Evolutionary conservation across 2,113 vertebrate genomes (phyloP).

Genomic region (Vidua macroura): DNA sequence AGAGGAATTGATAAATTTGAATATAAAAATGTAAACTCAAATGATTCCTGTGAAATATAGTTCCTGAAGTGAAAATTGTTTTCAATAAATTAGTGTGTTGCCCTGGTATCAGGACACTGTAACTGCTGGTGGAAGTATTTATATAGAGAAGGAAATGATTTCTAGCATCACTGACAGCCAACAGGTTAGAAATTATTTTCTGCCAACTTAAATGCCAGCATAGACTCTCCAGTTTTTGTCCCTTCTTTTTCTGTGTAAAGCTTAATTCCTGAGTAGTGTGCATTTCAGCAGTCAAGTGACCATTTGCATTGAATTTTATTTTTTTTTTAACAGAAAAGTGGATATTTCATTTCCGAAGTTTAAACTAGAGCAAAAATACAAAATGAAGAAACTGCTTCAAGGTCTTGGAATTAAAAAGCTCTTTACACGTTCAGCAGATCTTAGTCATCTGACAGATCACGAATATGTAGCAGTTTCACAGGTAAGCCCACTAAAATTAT

Average conservation of each 20-base stretch:
- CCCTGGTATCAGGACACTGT: neutral
- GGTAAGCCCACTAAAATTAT: conserved; percentile 66
- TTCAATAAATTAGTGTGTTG: neutral
- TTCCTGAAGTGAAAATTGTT: neutral
- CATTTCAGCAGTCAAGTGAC: neutral
- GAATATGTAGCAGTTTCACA: conserved; percentile 78
- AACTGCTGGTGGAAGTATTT: neutral
- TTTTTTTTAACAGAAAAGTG: conserved; percentile 72
- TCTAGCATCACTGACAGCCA: neutral
- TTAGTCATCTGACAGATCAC: conserved; percentile 76
- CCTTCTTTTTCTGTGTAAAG: neutral
- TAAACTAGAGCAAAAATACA: conserved; percentile 85
- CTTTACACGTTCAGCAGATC: conserved; percentile 78
- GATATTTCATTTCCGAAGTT: conserved; percentile 89
- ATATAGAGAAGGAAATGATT: neutral
- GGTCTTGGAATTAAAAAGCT: conserved; percentile 79
- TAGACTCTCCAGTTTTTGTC: neutral
- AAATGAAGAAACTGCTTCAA: conserved; percentile 81
- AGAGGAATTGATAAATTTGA: neutral
- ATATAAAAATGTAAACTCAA: neutral
- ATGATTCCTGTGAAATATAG: neutral
- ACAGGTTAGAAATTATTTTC: neutral
- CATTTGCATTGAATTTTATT: neutral
- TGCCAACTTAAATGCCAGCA: neutral
- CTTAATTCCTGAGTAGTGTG: neutral